phyloP scores from a whole-genome alignment of 2,888 invertebrate genomes.

The Ichneumoninae sp. region DNA sequence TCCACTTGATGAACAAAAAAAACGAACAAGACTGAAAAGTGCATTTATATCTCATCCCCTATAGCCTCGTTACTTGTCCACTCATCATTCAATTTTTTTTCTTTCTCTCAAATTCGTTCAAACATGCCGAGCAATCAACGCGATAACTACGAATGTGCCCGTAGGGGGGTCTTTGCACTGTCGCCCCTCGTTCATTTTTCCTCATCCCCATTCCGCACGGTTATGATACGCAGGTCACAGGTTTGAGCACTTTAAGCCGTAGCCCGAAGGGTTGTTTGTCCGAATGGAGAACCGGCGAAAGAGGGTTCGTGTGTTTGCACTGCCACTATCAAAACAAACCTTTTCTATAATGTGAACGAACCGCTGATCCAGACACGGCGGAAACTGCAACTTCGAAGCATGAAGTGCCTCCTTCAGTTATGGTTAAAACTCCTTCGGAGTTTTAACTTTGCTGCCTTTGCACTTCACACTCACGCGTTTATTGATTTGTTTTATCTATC shows the following conservation, averaged over 20 bases:
- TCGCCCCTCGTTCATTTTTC: constrained; percentile 24
- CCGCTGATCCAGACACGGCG: constrained; percentile 23
- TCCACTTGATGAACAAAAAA: not conserved
- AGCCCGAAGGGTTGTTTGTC: constrained; percentile 51
- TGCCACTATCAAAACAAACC: not conserved
- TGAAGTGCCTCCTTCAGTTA: constrained; percentile 41
- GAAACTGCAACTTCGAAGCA: constrained; percentile 2
- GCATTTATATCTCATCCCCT: constrained; percentile 6
- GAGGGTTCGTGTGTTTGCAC: constrained; percentile 22
- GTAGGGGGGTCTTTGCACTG: constrained; percentile 8
- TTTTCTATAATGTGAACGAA: constrained; percentile 5
- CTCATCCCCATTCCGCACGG: not conserved
- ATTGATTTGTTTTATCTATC: constrained; percentile 14
- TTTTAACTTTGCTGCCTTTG: constrained; percentile 38
- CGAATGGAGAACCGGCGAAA: constrained; percentile 16
- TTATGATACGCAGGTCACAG: not conserved
- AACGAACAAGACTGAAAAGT: constrained; percentile 22
- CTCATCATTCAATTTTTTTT: not conserved
- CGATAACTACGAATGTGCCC: constrained; percentile 1
- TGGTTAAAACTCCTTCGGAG: constrained; percentile 43
- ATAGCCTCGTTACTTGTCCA: not conserved
- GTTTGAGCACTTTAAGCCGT: constrained; percentile 46
- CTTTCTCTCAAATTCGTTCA: not conserved
- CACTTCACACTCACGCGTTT: not conserved
- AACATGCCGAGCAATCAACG: constrained; percentile 18